Conservation (phyloP, 2,888 invertebrate species). For the Sthenelais limicola region DNA sequence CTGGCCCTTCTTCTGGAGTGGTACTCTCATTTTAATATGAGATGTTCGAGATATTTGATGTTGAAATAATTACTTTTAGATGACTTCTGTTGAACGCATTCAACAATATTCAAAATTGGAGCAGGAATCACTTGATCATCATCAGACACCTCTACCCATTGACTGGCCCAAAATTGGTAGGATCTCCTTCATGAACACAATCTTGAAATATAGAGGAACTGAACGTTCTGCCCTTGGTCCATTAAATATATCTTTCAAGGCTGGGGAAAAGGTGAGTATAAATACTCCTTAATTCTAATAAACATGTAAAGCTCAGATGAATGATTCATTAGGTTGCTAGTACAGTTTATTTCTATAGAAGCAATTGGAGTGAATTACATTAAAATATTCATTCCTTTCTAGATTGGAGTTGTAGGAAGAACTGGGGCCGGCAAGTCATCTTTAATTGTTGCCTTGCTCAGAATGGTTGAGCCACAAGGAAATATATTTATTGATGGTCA, state of each 20-base stretch:
- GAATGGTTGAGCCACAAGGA: constrained; percentile 21
- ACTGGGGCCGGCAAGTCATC: constrained; percentile 8
- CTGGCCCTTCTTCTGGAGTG: too few species aligned
- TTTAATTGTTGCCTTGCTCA: not conserved
- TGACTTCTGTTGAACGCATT: constrained; percentile 17
- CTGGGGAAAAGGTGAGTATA: not conserved
- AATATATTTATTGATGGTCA: constrained; percentile 1
- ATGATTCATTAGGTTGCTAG: not conserved
- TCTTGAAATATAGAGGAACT: not conserved
- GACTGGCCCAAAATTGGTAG: not conserved
- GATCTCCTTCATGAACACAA: not conserved
- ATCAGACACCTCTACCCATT: not conserved
- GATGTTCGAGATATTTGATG: too few species aligned
- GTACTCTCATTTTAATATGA: too few species aligned
- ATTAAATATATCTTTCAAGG: not conserved
- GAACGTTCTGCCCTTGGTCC: not conserved
- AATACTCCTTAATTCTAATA: not conserved
- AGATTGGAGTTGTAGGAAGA: constrained; percentile 19
- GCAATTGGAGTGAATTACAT: not conserved
- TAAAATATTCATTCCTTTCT: not conserved
- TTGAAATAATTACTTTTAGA: too few species aligned
- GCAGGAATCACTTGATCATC: not conserved
- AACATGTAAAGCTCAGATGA: not conserved
- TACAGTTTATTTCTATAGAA: not conserved
- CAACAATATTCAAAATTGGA: not conserved